phyloP scores from a whole-genome alignment of 2,113 vertebrate species.

The Regulus satrapa region DNA sequence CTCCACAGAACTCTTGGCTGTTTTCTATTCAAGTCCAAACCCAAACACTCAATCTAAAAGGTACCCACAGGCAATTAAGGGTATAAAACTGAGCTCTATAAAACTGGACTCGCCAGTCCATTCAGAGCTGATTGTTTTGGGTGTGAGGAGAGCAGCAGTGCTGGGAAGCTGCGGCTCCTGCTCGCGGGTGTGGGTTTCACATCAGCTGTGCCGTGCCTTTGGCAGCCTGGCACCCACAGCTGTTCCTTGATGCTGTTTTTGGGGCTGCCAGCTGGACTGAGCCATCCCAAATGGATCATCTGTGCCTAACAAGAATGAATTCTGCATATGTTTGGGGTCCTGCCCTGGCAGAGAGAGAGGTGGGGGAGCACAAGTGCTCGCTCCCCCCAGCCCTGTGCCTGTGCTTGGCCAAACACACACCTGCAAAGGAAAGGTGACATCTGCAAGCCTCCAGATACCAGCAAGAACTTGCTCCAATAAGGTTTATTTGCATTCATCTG shows the following conservation, averaged over 20 bases:
- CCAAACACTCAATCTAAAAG: neutral
- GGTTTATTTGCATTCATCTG: neutral
- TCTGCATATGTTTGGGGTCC: neutral
- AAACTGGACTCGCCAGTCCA: neutral
- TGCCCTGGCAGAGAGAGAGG: neutral
- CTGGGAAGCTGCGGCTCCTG: neutral
- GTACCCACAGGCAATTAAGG: neutral
- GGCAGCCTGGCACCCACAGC: neutral
- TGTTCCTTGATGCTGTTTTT: neutral
- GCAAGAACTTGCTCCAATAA: neutral
- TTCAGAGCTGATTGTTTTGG: neutral
- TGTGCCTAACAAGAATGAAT: neutral
- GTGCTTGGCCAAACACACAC: neutral
- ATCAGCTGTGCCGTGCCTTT: neutral
- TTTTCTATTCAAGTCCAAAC: neutral
- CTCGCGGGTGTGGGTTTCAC: neutral
- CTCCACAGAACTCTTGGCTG: neutral
- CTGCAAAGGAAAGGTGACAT: neutral
- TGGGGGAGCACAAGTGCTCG: fast-evolving
- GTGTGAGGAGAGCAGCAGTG: neutral
- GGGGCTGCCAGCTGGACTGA: conserved; percentile 10
- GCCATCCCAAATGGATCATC: neutral
- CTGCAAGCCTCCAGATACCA: neutral
- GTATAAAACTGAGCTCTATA: neutral
- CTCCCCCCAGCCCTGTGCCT: neutral